Conservation (phyloP, 2,797 vertebrate species). For the Lacerta viridis region DNA sequence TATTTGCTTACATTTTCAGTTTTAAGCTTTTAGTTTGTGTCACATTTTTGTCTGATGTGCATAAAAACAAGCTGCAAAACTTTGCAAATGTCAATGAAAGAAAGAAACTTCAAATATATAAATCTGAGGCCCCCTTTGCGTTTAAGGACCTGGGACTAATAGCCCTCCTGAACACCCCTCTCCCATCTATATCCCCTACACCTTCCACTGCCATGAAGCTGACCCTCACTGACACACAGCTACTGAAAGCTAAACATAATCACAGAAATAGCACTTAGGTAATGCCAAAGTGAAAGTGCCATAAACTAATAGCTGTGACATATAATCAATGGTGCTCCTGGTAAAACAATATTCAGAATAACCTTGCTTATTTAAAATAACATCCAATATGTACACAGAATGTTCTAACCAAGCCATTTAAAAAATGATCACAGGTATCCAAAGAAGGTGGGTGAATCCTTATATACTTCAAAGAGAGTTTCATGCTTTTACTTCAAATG, state of each 20-base stretch:
- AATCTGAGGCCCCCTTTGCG: too few relatives aligned
- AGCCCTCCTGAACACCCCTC: too few relatives aligned
- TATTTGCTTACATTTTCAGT: too few relatives aligned
- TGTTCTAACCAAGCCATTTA: slow-evolving; percentile 29
- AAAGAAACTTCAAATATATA: too few relatives aligned
- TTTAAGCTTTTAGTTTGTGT: too few relatives aligned
- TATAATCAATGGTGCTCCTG: slow-evolving; percentile 69
- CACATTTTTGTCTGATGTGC: too few relatives aligned
- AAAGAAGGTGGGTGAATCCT: slow-evolving; percentile 31
- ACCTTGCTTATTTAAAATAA: slow-evolving; percentile 73
- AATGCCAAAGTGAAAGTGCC: slow-evolving; percentile 65
- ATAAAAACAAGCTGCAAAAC: too few relatives aligned
- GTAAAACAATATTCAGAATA: slow-evolving; percentile 73
- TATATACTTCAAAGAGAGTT: slow-evolving; percentile 37
- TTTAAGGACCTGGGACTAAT: too few relatives aligned
- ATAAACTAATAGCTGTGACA: slow-evolving; percentile 69
- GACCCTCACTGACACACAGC: slow-evolving; percentile 18
- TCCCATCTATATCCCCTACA: neutral
- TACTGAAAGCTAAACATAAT: slow-evolving; percentile 63
- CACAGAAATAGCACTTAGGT: slow-evolving; percentile 61
- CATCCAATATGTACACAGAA: slow-evolving; percentile 58
- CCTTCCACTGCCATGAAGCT: neutral
- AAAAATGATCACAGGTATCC: slow-evolving; percentile 35
- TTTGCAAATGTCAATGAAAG: too few relatives aligned
- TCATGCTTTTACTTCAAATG: neutral